phyloP scores from a whole-genome alignment of 2,797 vertebrate genomes.

The Parauchenoglanis ngamensis region DNA sequence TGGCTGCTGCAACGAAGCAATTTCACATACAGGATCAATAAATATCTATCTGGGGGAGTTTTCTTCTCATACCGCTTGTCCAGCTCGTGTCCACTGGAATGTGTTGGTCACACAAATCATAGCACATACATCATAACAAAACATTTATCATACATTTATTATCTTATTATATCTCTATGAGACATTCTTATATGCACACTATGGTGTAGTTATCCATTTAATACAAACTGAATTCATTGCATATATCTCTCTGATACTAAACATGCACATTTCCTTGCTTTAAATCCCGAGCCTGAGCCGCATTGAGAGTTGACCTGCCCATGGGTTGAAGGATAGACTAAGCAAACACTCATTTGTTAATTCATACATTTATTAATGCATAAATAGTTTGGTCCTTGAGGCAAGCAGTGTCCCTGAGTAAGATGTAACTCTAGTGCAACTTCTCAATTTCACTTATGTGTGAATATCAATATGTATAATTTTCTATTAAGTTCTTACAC shows the following conservation, averaged over 20 bases:
- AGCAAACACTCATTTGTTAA: neutral
- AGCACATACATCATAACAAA: neutral
- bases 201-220: neutral
- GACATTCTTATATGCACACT: neutral
- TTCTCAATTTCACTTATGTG: neutral
- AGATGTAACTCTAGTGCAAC: neutral
- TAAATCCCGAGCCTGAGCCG: neutral
- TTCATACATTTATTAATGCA: neutral
- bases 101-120: neutral
- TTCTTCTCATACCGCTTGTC: neutral
- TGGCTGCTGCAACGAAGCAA: neutral
- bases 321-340: neutral
- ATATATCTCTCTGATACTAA: neutral
- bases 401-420: neutral
- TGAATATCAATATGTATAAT: neutral
- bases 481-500: neutral
- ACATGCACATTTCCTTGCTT: neutral
- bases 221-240: neutral
- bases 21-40: conserved; percentile 23
- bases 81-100: neutral
- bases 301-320: neutral
- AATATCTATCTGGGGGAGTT: conserved; percentile 8
- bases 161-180: neutral
- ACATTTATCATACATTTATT: neutral
- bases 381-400: neutral